Base-by-base conservation (phyloP, 2,888 invertebrate species). In the Nomada ruficornis region DNA sequence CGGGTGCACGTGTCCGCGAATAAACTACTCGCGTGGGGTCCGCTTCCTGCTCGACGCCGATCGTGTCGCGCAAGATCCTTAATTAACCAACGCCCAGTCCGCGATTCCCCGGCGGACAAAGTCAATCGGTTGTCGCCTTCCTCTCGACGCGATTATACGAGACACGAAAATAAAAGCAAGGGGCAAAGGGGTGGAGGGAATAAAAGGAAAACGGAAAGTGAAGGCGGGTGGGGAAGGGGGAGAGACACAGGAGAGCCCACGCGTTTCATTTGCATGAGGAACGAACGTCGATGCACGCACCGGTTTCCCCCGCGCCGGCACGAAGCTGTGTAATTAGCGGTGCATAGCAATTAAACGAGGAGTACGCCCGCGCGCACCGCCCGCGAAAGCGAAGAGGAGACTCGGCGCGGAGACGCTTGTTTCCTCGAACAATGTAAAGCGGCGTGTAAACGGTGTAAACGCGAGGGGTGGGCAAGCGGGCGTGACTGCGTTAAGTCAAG, bases 401-500 rank as follows among this genome's bases (percentile, higher is more conserved):
- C 65, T 69, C 80, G 55, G 65, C 70, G 70, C 65, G 65, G 74
- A 63, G 76, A 74, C 75, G 70, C 81, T 83, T 87, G 86, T 88
- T 89, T 89, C 82, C 82, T 80, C 86, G 71, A 89, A 88, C 89
- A 89, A 91, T 90, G 91, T 89, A 89, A 90, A 88, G 86, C 89
- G 87, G 87, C 85, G 89, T 90, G 91, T 92, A 91, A 92, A 92
- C 89, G 91, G 90, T 90, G 91, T 89, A 90, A 91, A 91, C 88
- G 88, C 89, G 89, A 91, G 91, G 93, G 93, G 93, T 92, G 93
- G 91, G 90, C 92, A 93, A 93, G 93, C 93, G 93, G 93, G 93
- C 93, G 93, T 93, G 93, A 93, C 93, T 93, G 93, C 91, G 93
- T 93, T 93, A 93, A 93, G 93, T 93, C 91, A 91, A 93, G 92